Conservation (phyloP, 2,797 vertebrate species). For the Hippoglossus hippoglossus region DNA sequence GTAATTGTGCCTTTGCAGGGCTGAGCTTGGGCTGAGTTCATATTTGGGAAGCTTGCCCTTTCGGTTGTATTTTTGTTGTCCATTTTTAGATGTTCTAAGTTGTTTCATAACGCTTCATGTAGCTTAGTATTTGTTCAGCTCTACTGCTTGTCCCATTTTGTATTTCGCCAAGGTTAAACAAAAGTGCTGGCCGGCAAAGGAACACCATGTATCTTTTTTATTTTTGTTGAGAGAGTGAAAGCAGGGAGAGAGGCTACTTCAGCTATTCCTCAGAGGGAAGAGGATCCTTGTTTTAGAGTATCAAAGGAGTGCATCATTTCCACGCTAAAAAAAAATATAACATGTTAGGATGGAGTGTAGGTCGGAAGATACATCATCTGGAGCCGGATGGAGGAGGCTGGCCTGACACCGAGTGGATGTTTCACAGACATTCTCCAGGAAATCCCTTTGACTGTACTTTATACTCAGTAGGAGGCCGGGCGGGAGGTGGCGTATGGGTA, state of each 20-base stretch:
- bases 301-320: constrained; percentile 77
- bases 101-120: constrained; percentile 68
- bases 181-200: constrained; percentile 63
- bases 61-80: constrained; percentile 62
- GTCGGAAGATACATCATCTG: constrained; percentile 76
- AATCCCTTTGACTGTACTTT: constrained; percentile 79
- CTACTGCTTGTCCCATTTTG: constrained; percentile 78
- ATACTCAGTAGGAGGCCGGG: constrained; percentile 77
- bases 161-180: constrained; percentile 79
- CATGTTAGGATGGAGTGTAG: constrained; percentile 70
- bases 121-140: constrained; percentile 73
- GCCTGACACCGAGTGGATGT: constrained; percentile 66
- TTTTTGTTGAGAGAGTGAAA: constrained; percentile 72
- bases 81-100: constrained; percentile 73
- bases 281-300: constrained; percentile 72
- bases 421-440: constrained; percentile 77
- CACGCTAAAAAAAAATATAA: constrained; percentile 73
- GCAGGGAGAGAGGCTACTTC: constrained; percentile 72
- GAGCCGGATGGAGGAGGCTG: constrained; percentile 67
- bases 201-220: constrained; percentile 73
- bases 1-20: constrained; percentile 44
- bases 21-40: constrained; percentile 46
- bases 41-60: constrained; percentile 54
- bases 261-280: constrained; percentile 65
- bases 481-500: constrained; percentile 63